phyloP scores from a whole-genome alignment of 2,113 vertebrate species.

The Neodon shergylaensis region DNA sequence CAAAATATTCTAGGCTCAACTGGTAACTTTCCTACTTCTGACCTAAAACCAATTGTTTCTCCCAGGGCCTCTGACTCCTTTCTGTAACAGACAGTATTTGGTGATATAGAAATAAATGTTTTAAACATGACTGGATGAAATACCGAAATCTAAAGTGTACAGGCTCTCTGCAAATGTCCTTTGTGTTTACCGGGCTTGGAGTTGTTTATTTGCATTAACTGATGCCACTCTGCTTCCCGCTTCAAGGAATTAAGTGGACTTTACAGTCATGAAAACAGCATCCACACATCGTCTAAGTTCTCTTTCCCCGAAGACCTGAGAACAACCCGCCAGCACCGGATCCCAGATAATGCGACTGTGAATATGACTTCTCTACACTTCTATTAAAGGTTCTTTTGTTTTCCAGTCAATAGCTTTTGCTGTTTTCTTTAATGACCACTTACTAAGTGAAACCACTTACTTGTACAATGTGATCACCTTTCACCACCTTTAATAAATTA shows the following conservation, averaged over 20 bases:
- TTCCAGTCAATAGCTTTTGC: not conserved
- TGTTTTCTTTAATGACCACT: not conserved
- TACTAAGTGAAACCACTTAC: conserved; percentile 40
- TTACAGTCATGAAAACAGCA: not conserved
- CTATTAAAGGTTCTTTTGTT: not conserved
- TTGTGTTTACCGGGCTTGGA: not conserved
- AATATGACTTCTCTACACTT: not conserved
- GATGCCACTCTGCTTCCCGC: conserved; percentile 11
- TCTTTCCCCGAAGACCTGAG: not conserved
- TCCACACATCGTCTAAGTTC: not conserved
- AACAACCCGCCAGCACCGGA: not conserved
- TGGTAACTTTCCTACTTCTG: not conserved
- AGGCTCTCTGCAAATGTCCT: conserved; percentile 8
- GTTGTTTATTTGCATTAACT: not conserved
- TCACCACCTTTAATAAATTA: conserved; percentile 15
- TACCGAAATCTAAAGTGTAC: conserved; percentile 17
- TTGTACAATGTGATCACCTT: not conserved
- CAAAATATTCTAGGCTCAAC: not conserved
- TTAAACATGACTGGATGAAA: conserved; percentile 8
- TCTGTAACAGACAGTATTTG: not conserved
- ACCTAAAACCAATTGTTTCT: conserved; percentile 1
- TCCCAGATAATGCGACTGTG: not conserved
- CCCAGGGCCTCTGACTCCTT: not conserved
- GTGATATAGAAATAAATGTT: not conserved
- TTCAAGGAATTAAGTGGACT: not conserved